These are phyloP conservation scores for Blastobasis adustella DNA, from an alignment of 2,888 invertebrate genomes.

Conservation along the genomic window DNA sequence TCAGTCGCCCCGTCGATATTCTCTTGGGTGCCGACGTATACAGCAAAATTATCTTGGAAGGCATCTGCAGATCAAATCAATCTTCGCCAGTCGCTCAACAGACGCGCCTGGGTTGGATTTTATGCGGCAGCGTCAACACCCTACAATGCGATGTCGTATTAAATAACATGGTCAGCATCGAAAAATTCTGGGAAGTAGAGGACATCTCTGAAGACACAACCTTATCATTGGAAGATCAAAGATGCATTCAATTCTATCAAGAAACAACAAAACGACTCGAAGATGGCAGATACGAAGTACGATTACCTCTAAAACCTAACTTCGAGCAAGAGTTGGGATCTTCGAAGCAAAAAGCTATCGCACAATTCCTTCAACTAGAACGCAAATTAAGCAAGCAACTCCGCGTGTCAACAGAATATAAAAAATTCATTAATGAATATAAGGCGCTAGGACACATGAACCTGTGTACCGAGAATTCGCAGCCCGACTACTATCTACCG, in stretches of 20 bases:
- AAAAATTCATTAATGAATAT: slow-evolving; percentile 3
- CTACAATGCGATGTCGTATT: slow-evolving; percentile 1
- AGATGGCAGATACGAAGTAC: slow-evolving; percentile 2
- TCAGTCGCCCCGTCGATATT: not conserved
- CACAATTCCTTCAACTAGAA: slow-evolving; percentile 6
- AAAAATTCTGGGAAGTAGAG: slow-evolving; percentile 1
- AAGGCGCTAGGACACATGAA: not conserved
- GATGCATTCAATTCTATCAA: not conserved
- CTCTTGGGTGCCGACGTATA: not conserved
- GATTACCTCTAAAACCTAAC: too few species aligned
- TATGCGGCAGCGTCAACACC: slow-evolving; percentile 1
- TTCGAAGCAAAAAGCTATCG: slow-evolving; percentile 1
- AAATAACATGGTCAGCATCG: not conserved
- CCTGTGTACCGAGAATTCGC: not conserved
- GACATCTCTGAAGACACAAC: not conserved
- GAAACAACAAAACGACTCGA: not conserved
- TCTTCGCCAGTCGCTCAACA: not conserved
- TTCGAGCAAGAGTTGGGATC: too few species aligned
- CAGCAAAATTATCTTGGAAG: not conserved
- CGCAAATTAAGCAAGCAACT: slow-evolving; percentile 1
- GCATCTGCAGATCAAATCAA: not conserved
- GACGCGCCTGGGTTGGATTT: slow-evolving; percentile 1
- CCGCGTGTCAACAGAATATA: not conserved
- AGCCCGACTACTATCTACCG: slow-evolving; percentile 1
- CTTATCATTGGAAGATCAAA: not conserved